Percentiles rank a stretch among this genome's conserved stretches.
These are phyloP conservation scores for Cynopterus sphinx DNA, from an alignment of 2,797 vertebrate genomes.

Conservation along the genomic window DNA sequence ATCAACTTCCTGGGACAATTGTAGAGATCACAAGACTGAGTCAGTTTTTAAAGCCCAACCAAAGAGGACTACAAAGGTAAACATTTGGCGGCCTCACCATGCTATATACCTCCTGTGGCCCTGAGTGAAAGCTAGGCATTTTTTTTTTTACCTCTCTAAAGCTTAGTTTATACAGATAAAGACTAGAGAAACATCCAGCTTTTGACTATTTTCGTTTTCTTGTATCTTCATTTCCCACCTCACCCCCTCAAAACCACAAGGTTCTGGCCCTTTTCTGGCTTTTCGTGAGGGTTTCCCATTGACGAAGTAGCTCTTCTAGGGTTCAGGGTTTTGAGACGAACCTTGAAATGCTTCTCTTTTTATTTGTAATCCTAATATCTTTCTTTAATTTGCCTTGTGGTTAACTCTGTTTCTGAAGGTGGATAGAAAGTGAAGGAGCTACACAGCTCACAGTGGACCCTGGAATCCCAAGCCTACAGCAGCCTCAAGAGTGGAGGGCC, in stretches of 20 bases:
- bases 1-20: neutral
- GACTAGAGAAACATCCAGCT: neutral
- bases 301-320: neutral
- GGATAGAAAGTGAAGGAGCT: neutral
- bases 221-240: accelerated
- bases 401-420: neutral
- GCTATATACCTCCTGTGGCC: neutral
- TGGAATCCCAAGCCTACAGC: neutral
- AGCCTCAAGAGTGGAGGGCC: neutral
- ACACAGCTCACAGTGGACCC: neutral
- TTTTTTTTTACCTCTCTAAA: neutral
- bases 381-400: neutral
- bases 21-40: neutral
- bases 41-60: neutral
- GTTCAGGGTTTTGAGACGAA: neutral
- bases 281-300: neutral
- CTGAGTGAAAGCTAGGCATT: neutral
- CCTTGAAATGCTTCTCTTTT: neutral
- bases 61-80: neutral
- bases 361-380: neutral
- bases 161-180: neutral
- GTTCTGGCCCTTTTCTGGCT: neutral
- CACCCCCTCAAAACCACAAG: neutral
- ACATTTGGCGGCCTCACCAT: neutral
- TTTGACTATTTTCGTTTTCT: neutral